Evolutionary conservation across 2,797 vertebrate genomes (phyloP), one percentile per base, ranked within the genome.

Genomic region (Gymnoscopelus microlampas): DNA sequence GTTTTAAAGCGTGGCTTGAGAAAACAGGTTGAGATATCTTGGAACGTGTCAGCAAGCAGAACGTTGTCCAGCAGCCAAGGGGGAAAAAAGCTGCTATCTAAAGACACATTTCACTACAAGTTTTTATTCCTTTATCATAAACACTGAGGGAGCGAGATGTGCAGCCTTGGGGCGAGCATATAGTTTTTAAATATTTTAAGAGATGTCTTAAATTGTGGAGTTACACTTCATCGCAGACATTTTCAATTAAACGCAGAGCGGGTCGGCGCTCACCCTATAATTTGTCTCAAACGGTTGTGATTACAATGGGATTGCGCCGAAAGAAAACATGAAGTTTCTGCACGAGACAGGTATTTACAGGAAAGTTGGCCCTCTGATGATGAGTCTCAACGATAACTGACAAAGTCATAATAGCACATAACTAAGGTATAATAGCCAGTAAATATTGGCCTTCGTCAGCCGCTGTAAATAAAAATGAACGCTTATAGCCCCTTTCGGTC

Each of bases 201-300:
- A 44, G 57, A 63, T 77, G 14, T 51, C 53, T 74, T 57, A 66
- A 2, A 59, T 63, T 79, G 80, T 50, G 29, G 26, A 26, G 0
- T 13, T 57, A 3, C 24, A 56, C 35, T 60, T 73, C 65, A 89
- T 81, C 85, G 89, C 78, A 89, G 69, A 67, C 74, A 83, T 85
- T 88, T 80, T 72, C 50, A 77, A 51, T 80, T 82, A 84, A 89
- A 86, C 76, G 85, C 73, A 70, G 51, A 74, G 79, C 68, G 64
- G 73, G 81, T 73, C 84, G 62, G 23, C 62, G 57, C 66, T 15
- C 24, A 87, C 74, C 83, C 88, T 85, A 60, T 87, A 65, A 91
- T 93, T 72, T 88, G 76, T 86, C 84, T 82, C 78, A 54, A 10
- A 76, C 78, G 81, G 84, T 85, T 87, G 81, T 85, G 81, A 23